These are phyloP conservation scores for Rhagonycha fulva DNA, from an alignment of 2,888 invertebrate genomes.

Conservation along the genomic window DNA sequence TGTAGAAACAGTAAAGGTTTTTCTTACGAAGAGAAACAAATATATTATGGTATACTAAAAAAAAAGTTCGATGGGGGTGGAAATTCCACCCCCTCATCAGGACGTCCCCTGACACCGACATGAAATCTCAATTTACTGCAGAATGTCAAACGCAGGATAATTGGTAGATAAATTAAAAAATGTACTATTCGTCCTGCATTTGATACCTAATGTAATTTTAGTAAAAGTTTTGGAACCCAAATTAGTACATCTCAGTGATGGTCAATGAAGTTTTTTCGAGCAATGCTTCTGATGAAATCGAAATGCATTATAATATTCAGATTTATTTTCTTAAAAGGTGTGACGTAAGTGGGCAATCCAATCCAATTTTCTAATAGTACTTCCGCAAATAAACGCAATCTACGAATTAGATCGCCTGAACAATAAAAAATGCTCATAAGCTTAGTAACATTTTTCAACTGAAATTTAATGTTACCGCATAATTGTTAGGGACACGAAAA, in stretches of 20 bases:
- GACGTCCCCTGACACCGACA: no score
- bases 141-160: neutral
- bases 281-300: neutral
- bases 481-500: neutral
- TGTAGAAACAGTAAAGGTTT: no score
- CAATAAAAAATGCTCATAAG: neutral
- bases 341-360: neutral
- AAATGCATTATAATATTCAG: no score
- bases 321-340: no score
- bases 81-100: no score
- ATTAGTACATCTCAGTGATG: neutral
- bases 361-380: neutral
- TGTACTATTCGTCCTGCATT: no score
- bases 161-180: no score
- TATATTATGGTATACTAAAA: no score
- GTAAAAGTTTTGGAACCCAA: neutral
- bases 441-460: neutral
- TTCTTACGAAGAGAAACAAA: no score
- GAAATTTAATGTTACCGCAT: neutral
- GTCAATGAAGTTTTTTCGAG: neutral
- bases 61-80: no score
- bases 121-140: no score
- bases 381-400: neutral
- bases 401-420: neutral
- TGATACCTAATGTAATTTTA: no score